These are phyloP conservation scores for Podarcis cretensis DNA, from an alignment of 2,113 vertebrate genomes.

Conservation along the genomic window DNA sequence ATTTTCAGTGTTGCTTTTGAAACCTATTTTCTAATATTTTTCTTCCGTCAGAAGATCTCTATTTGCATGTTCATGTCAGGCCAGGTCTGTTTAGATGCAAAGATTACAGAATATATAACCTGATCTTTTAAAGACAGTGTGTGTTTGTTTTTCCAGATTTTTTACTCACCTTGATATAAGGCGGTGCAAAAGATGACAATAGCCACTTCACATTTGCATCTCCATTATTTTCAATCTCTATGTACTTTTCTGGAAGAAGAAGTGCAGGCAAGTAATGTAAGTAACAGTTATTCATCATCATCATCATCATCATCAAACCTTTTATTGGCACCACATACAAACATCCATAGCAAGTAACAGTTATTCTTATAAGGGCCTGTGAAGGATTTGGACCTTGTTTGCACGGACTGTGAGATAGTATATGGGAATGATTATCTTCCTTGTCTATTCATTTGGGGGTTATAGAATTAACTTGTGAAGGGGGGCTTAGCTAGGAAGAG, in stretches of 20 bases:
- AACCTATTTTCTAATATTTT: neutral
- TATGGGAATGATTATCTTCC: too few relatives aligned
- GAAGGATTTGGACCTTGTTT: too few relatives aligned
- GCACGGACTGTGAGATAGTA: too few relatives aligned
- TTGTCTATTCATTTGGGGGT: too few relatives aligned
- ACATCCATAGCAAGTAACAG: too few relatives aligned
- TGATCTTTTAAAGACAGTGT: neutral
- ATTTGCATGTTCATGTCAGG: neutral
- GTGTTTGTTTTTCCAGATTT: neutral
- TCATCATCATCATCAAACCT: too few relatives aligned
- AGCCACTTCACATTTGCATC: slow-evolving; percentile 86
- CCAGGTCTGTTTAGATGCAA: neutral
- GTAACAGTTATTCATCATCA: neutral
- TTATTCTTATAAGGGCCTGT: too few relatives aligned
- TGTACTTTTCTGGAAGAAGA: slow-evolving; percentile 74
- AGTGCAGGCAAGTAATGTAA: neutral
- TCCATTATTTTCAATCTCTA: slow-evolving; percentile 89
- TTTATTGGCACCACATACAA: too few relatives aligned
- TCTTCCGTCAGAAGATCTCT: neutral
- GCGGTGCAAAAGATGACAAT: slow-evolving; percentile 91
- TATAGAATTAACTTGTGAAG: too few relatives aligned
- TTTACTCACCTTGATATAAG: slow-evolving; percentile 91
- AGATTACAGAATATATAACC: neutral
- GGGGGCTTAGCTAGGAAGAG: too few relatives aligned
- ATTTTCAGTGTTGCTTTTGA: neutral